phyloP scores from a whole-genome alignment of 1,140 invertebrate species.

The Meloidogyne hapla region DNA sequence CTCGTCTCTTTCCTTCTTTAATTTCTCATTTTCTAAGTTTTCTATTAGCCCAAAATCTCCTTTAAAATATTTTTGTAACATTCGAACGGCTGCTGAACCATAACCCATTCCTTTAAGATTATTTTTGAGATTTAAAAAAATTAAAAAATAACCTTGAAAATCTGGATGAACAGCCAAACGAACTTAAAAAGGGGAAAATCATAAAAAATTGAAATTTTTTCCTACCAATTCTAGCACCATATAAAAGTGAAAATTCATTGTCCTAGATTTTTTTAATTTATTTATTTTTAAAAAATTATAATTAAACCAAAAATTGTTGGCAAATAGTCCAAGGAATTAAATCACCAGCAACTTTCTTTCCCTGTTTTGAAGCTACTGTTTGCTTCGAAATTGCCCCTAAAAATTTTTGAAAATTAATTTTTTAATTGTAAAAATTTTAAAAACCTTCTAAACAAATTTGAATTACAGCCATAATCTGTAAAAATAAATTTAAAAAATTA shows the following conservation, averaged over 20 bases:
- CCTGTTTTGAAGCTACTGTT: constrained; percentile 76
- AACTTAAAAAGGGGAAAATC: constrained; percentile 68
- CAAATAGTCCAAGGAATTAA: constrained; percentile 96
- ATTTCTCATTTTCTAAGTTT: background rate
- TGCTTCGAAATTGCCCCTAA: constrained; percentile 75
- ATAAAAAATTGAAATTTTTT: background rate
- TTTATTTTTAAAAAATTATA: constrained; percentile 5
- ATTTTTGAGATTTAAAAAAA: background rate
- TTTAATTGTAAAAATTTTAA: background rate
- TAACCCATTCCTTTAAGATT: constrained; percentile 80
- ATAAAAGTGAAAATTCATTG: constrained; percentile 83
- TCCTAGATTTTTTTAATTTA: too few species aligned
- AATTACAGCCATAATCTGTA: constrained; percentile 57
- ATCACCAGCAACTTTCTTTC: constrained; percentile 87
- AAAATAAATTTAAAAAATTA: background rate
- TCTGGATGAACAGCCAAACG: constrained; percentile 96
- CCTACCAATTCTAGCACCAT: constrained; percentile 78
- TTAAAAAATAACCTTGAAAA: constrained; percentile 69
- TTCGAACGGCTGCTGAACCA: constrained; percentile 78
- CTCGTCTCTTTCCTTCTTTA: background rate
- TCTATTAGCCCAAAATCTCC: constrained; percentile 70
- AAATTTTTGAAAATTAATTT: background rate
- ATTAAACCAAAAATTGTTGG: constrained; percentile 73
- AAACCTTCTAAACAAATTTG: constrained; percentile 87
- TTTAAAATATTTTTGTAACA: constrained; percentile 85